Evolutionary conservation across 2,113 vertebrate genomes (phyloP), one percentile per base, ranked within the genome.

Genomic region (Prunella himalayana): DNA sequence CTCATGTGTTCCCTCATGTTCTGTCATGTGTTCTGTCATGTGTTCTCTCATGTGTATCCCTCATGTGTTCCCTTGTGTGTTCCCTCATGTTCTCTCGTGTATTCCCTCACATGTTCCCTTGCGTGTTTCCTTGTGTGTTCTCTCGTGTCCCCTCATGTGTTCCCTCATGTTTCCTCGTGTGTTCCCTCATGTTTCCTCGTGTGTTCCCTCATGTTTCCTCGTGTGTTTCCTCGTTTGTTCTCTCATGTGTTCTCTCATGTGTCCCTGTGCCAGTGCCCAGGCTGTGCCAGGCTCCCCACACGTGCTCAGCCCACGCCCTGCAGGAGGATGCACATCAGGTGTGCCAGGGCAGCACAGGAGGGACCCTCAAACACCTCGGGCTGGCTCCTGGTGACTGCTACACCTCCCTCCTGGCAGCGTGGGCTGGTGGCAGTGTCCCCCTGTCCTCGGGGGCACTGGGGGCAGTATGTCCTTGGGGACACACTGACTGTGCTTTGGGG

Each of bases 281-380:
- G 16, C 6, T 64, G 86, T 16, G 9, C n/a, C 0, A 0, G 42
- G 33, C 69, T 92, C 9, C 4, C 70, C 75, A 16, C 4, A 4
- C 2, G 19, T 0, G 0, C 51, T 61, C 15, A 13, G 5, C 71
- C 66, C 10, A 1, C 2, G 1, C 5, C 15, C 1, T 14, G 66
- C 1, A 0, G 19, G 9, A 6, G 1, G 19, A 20, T 10, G 23
- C 12, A 2, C 12, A 2, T 6, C 1, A 0, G 8, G 4, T 6
- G 33, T 10, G 54, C 60, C 37, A 39, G n/a, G 49, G 60, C 51
- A n/a, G 61, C 0, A 4, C 0, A 0, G 49, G 47, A n/a, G 19
- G 37, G 64, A 28, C 17, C 53, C 83, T 83, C 7, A 1, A 2
- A 8, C 4, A 2, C 50, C n/a, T 17, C 0, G 4, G 35, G 45